Evolutionary conservation across 2,888 invertebrate species (phyloP), one percentile per base, ranked within the genome.

Genomic region (Microplitis manilae): DNA sequence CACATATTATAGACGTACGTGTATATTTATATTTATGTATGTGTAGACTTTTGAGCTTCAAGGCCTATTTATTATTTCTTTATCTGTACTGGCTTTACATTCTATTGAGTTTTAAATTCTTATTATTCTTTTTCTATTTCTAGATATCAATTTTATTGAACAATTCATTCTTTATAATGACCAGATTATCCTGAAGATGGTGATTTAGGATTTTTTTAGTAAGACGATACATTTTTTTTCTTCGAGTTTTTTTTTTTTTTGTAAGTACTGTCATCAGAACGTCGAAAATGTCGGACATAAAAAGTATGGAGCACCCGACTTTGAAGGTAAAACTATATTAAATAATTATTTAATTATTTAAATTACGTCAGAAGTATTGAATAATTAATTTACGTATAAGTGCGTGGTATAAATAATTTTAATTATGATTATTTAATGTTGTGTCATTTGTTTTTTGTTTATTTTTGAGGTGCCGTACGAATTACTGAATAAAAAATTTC

Each of bases 401-500:
- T 30, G 30, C 30, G 30, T 4, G 30, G 4, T 30, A 30, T 30
- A 30, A 30, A 4, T 30, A 30, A 30, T 15, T 67, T n/a, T 15
- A 7, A 41, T 6, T 60, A 30, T 30, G 2, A 30, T 65, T 1
- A 65, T 30, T 17, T 41, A 41, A 8, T 72, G 17, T 20, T 6
- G 40, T 13, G n/a, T 8, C 20, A 64, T 61, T 13, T 9, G 17
- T 38, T 65, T 7, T 59, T 77, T 62, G 30, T 30, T 30, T 30
- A 30, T 30, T 30, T 73, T 61, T 75, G 85, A 97, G 96, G 98
- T 99, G 81, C 99, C 99, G 1, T 99, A 99, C 88, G 99, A 99
- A 91, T 94, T 99, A 70, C 92, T 99, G 82, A 99, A 99, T 91
- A 99, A 99, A 90, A 97, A 96, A 86, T 99, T 98, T 90, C 94